Evolutionary conservation across 2,888 invertebrate genomes (phyloP).

Genomic region (Hydriomena furcata): DNA sequence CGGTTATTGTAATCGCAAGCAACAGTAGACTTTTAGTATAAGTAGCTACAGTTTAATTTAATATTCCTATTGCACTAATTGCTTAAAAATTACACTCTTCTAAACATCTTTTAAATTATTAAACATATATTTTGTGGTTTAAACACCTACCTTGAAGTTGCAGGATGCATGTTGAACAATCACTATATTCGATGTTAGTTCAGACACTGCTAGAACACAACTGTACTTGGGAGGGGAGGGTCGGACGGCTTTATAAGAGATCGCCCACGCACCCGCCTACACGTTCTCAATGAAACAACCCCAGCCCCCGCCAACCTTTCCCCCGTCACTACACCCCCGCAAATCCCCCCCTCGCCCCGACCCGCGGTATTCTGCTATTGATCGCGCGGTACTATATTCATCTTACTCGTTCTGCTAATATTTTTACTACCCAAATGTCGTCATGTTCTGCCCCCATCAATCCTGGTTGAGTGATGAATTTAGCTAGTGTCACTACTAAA

Average conservation of each 20-base stretch:
- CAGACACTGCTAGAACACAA: constrained; percentile 59
- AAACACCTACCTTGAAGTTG: constrained; percentile 64
- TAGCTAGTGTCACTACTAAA: background rate
- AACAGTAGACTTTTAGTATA: background rate
- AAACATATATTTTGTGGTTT: no score
- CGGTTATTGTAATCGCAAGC: constrained; percentile 5
- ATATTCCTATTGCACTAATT: background rate
- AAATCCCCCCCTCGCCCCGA: constrained; percentile 47
- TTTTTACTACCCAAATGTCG: constrained; percentile 33
- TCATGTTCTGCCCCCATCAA: constrained; percentile 19
- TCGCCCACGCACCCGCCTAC: constrained; percentile 85
- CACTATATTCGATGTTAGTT: constrained; percentile 56
- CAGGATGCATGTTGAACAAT: constrained; percentile 66
- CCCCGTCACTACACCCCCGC: constrained; percentile 42
- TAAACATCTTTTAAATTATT: no score
- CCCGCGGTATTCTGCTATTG: constrained; percentile 68
- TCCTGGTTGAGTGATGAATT: constrained; percentile 1
- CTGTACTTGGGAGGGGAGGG: constrained; percentile 66
- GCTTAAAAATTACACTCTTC: background rate
- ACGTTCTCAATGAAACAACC: constrained; percentile 87
- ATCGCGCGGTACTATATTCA: constrained; percentile 79
- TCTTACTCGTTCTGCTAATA: constrained; percentile 63
- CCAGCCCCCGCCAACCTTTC: constrained; percentile 47
- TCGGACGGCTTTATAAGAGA: constrained; percentile 69
- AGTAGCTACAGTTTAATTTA: background rate